A percentile compares a stretch with the other conserved stretches of the same genome.
phyloP scores from a whole-genome alignment of 1,140 invertebrate genomes.

The Glossosoma conforme region DNA sequence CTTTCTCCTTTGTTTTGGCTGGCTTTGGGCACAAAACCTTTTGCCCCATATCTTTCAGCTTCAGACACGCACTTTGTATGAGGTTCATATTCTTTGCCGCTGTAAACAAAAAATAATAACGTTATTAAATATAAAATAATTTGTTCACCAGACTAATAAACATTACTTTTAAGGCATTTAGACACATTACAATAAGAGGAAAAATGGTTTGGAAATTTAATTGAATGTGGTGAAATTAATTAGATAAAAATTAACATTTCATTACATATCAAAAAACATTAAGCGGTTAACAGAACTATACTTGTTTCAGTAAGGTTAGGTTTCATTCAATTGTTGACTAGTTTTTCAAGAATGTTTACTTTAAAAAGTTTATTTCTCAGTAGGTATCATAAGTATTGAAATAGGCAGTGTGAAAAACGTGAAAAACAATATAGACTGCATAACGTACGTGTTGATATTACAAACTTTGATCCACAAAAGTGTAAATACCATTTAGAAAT shows the following conservation, averaged over 20 bases:
- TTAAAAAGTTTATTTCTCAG: no score
- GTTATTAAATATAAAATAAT: neutral
- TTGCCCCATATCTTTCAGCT: constrained; percentile 83
- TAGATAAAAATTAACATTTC: neutral
- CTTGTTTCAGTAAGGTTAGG: no score
- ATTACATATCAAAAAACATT: neutral
- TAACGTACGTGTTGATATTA: no score
- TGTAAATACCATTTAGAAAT: neutral
- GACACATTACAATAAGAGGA: neutral
- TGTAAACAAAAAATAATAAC: constrained; percentile 49
- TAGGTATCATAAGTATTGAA: no score
- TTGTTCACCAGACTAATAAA: neutral
- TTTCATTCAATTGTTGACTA: no score
- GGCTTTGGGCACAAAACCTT: constrained; percentile 70
- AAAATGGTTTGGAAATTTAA: neutral
- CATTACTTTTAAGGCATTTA: neutral
- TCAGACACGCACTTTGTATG: constrained; percentile 93
- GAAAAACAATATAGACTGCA: no score
- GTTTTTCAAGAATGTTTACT: no score
- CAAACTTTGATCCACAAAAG: no score
- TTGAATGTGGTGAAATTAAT: neutral
- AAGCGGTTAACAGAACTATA: no score
- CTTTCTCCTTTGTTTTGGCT: constrained; percentile 78
- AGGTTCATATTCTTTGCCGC: constrained; percentile 70
- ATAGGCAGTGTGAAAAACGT: no score